phyloP scores from a whole-genome alignment of 2,797 vertebrate species.

The Acrossocheilus wenchowensis region DNA sequence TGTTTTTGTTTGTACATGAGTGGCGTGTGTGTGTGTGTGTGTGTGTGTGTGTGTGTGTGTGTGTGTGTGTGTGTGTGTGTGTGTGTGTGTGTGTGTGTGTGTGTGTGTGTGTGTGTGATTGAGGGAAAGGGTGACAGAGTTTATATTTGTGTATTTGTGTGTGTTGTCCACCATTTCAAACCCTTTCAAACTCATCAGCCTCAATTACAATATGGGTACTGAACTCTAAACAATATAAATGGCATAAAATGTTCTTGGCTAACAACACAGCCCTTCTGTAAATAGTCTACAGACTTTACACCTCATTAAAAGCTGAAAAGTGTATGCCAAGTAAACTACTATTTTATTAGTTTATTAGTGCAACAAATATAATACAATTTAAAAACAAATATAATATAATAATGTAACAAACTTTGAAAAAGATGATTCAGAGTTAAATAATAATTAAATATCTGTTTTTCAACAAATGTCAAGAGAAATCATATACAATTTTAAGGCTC shows the following conservation, averaged over 20 bases:
- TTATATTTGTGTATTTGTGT: neutral
- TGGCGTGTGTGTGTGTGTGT: neutral
- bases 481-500: neutral
- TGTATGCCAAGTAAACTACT: neutral
- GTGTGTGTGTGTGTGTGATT: neutral
- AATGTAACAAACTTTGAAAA: neutral
- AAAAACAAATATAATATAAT: neutral
- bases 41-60: no score
- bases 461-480: neutral
- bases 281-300: neutral
- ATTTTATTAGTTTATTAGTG: neutral
- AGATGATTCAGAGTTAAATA: neutral
- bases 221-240: neutral
- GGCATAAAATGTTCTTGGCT: neutral
- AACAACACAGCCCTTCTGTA: neutral
- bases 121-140: neutral
- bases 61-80: no score
- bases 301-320: neutral
- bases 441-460: neutral
- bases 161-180: constrained; percentile 1
- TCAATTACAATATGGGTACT: neutral
- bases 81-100: no score
- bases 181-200: neutral
- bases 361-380: neutral
- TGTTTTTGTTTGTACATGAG: constrained; percentile 9